Evolutionary conservation across 2,113 vertebrate species (phyloP), one percentile per base, ranked within the genome.

Genomic region (Gasterosteus nipponicus): DNA sequence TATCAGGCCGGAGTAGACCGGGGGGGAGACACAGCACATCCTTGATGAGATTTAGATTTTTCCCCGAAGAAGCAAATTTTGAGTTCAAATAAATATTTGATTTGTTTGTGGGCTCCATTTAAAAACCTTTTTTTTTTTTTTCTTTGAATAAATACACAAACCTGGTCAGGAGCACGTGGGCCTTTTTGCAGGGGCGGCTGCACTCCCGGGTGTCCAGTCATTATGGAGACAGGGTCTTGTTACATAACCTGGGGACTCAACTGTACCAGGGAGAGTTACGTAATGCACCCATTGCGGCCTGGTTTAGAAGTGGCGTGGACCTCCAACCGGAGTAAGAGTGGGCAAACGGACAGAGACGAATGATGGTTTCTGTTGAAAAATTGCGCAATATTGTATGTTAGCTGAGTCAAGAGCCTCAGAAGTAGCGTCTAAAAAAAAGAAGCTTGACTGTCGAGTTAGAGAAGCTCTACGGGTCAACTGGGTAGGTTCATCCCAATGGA

Each of bases 401-500:
- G 33, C 26, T 56, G 33, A 74, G 11, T 39, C n/a, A 33, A 7
- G 42, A 42, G 22, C 49, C 18, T 33, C 38, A 51, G 66, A 31
- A 19, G 60, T 39, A 19, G 53, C 11, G 42, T 29, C 5, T 46
- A 2, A 42, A 42, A 42, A 42, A 42, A 42, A 42, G 51, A 81
- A 42, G 53, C 58, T 61, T 60, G 76, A 65, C 73, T 67, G 44
- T 65, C 10, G 10, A 1, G 33, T 47, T 38, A 10, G 0, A 4
- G 42, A 15, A 26, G 3, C 54, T 33, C 16, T 15, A 46, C 18
- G 46, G 26, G 44, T 69, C 35, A 38, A 1, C 15, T 49, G 22
- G 22, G 82, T 77, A 66, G 63, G 78, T 69, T 78, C 75, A 56
- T 75, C 79, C 19, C 85, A 77, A 46, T 76, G 78, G 71, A 87